A percentile compares a stretch with the other conserved stretches of the same genome.
Evolutionary conservation across 2,888 invertebrate genomes (phyloP).

Genomic region (Pomacea canaliculata): DNA sequence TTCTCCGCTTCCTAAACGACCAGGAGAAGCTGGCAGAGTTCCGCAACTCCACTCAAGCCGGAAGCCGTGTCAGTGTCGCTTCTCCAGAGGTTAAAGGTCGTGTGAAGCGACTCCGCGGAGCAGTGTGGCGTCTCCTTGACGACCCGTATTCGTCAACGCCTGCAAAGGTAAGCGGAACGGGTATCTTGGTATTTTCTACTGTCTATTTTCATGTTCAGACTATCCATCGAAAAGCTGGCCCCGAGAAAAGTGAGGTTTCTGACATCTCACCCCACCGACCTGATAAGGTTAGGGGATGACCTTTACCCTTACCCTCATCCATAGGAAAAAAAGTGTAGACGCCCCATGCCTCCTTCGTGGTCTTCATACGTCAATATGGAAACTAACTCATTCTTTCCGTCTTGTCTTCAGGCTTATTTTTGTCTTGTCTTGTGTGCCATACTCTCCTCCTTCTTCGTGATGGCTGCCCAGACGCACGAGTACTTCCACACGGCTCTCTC

Average conservation of each 20-base stretch:
- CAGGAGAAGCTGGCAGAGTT: constrained; percentile 22
- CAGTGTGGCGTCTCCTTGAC: constrained; percentile 31
- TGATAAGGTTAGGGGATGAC: too few species aligned
- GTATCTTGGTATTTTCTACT: too few species aligned
- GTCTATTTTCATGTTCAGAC: too few species aligned
- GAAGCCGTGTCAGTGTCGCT: constrained; percentile 16
- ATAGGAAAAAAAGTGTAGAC: too few species aligned
- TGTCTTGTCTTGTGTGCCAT: constrained; percentile 42
- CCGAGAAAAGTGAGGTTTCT: too few species aligned
- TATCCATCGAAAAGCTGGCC: too few species aligned
- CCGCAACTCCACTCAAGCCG: constrained; percentile 8
- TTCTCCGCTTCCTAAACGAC: constrained; percentile 7
- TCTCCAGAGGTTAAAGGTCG: not conserved
- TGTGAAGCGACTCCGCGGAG: not conserved
- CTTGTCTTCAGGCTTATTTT: constrained; percentile 44
- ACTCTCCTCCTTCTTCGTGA: constrained; percentile 47
- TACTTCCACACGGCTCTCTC: constrained; percentile 39
- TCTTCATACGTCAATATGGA: too few species aligned
- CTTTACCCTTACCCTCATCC: too few species aligned
- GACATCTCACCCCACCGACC: too few species aligned
- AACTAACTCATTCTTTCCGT: too few species aligned
- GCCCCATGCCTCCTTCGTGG: too few species aligned
- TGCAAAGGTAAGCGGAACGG: constrained; percentile 31
- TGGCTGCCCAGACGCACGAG: constrained; percentile 49
- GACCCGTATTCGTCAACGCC: constrained; percentile 34